Base-by-base conservation (phyloP, 2,113 vertebrate genomes). In the Anguilla rostrata region DNA sequence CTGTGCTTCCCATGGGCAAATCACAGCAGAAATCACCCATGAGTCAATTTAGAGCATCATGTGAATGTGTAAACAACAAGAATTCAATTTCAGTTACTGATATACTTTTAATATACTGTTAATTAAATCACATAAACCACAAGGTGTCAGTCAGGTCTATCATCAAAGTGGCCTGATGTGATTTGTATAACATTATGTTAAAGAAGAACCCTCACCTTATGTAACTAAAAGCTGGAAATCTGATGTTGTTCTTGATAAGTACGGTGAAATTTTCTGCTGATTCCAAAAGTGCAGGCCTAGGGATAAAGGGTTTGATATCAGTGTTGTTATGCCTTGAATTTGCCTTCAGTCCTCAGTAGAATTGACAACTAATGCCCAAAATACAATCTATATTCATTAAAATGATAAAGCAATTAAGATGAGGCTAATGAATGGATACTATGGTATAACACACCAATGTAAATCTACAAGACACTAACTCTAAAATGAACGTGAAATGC, bases 241-340 rank as follows among this genome's bases (percentile, higher is more conserved):
- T 85, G 43, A 97, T 92, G 46, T 96, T 97, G 88, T 96, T 97
- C 88, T 97, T 97, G 87, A 97, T 96, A 85, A 98, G 92, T 57
- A 97, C 95, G 0, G 97, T 97, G 91, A 97, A 98, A 92, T 97
- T 95, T 91, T 97, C 95, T 0, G 96, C 96, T 15, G 94, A 94
- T 29, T 87, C 93, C 88, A 98, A 88, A 91, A 97, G 85, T 1
- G 91, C 95, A 39, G 96, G 97, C 53, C 97, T 97, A 89, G 66
- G 92, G 89, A 84, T 88, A 88, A 92, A 83, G 81, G 20, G 15
- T 15, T 81, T 81, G 15, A 81, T 46, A 22, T 81, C 2, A 81
- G 18, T 81, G 39, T n/a, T 71, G 63, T 9, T n/a, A 4, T 71
- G 26, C 26, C 20, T 71, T 71, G 63, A 3, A 20, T n/a, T 3